Base-by-base conservation (phyloP, 2,113 vertebrate genomes). In the Lophura nycthemera region DNA sequence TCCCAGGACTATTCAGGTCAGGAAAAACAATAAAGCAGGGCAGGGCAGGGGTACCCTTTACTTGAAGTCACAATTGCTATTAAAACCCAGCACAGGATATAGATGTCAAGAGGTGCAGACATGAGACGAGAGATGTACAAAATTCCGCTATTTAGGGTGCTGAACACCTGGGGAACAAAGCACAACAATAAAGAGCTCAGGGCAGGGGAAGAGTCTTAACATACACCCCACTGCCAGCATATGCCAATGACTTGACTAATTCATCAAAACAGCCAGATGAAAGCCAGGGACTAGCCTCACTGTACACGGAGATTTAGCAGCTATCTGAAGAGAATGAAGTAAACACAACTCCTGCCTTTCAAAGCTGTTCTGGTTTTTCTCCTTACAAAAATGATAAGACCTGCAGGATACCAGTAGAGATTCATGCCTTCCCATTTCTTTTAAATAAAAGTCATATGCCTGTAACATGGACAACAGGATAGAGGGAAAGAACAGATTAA, bases 251-350 rank as follows among this genome's bases (percentile, higher is more conserved):
- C 72, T 93, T 86, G 78, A 69, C 20, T 77, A 80, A 81, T 92
- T 93, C 90, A 92, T 92, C 86, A 83, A 64, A 87, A 88, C 29
- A 89, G 45, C 29, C 64, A 83, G 91, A 95, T 89, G 82, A 95
- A 95, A 95, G 42, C 87, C 89, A 80, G 91, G 11, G 60, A 69
- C 67, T 76, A 89, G 76, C 83, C 25, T 86, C 36, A 47, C 47
- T 57, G 38, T 52, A 47, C 56, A 3, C 21, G 17, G 86, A 90
- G 61, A 88, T 88, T 78, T 88, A 95, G 60, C 69, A 90, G 47
- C 17, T 77, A 84, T 87, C 60, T 71, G 47, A 95, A 88, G 79
- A 86, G 86, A 86, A 93, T 36, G 25, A 93, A 93, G 89, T 95
- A 96, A 96, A 93, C 52, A 48, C 32, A 91, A 91, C 56, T 27